Percentiles rank a stretch among this genome's conserved stretches.
Evolutionary conservation across 2,888 invertebrate genomes (phyloP).

Genomic region (Conistra vaccinii): DNA sequence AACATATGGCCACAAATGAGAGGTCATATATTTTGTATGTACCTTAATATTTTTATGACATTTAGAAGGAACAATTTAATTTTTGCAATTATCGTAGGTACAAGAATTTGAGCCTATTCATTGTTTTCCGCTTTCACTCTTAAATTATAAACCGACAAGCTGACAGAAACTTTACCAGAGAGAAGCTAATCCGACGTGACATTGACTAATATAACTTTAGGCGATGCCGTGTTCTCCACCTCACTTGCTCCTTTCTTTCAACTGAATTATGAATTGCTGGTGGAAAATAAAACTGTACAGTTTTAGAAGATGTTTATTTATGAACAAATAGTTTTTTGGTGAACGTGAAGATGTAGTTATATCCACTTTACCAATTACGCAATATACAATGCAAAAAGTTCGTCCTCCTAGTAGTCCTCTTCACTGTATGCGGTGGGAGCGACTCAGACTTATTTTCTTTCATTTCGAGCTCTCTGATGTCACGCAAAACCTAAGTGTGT

Average conservation of each 20-base stretch:
- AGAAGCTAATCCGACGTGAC: constrained; percentile 72
- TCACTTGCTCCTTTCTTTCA: constrained; percentile 52
- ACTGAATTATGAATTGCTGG: constrained; percentile 50
- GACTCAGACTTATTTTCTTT: neutral
- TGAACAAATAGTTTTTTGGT: neutral
- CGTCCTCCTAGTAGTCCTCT: neutral
- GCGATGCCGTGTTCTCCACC: constrained; percentile 58
- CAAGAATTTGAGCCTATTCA: neutral
- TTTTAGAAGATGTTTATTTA: constrained; percentile 2
- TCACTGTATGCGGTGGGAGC: neutral
- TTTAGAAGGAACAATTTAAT: neutral
- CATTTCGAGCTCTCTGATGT: neutral
- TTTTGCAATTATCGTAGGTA: neutral
- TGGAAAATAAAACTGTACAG: constrained; percentile 12
- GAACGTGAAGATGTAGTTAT: neutral
- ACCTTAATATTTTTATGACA: neutral
- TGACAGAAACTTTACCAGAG: constrained; percentile 66
- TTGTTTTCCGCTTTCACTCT: constrained; percentile 10
- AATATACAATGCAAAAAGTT: neutral
- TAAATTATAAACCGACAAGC: constrained; percentile 44
- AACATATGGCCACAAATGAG: neutral
- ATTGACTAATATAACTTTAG: constrained; percentile 73
- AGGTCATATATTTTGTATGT: neutral
- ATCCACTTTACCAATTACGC: neutral
- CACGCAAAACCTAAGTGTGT: neutral